Base-by-base conservation (phyloP, 2,888 invertebrate genomes). In the Lycophotia porphyrea region DNA sequence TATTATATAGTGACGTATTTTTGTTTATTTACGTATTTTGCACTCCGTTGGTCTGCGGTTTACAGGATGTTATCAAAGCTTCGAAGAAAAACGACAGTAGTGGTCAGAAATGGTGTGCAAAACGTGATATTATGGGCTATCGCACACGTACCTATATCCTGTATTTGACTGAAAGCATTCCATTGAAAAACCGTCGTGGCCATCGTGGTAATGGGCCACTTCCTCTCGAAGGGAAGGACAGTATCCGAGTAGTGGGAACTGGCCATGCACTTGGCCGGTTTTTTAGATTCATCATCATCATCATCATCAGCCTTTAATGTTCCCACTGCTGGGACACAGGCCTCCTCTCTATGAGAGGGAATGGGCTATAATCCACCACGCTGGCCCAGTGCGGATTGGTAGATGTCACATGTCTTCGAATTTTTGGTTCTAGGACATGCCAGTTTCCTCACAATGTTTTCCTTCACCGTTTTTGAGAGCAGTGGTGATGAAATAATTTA, bases 91-190 rank as follows among this genome's bases (percentile, higher is more conserved):
- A 7, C 3, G 15, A 31, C 11, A 2, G 3, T 15, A 61, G 60
- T 9, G 79, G 71, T 63, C 1, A 71, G 2, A 8, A 31, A 36
- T 55, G 31, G 76, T 71, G 71, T 78, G 71, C 76, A 77, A 78
- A 78, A 71, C 52, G 52, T 70, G 44, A 76, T 44, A 78, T 24
- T 2, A 4, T 34, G 0, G 27, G 36, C 44, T 76, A 75, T 76
- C 27, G 13, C 31, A 24, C 31, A 13, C 15, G 55, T 34, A 21
- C 21, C 31, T 21, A 60, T 34, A 34, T 44, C 44, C 2, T 36
- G 18, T 52, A 5, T 63, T 60, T 74, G 36, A 2, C 11, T 39
- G 36, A 36, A 36, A 27, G 39, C 24, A 11, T 18, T 27, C 8
- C 13, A 58, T 36, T 36, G 15, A 15, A 15, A 27, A 55, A 55